Evolutionary conservation across 2,888 invertebrate genomes (phyloP), one percentile per base, ranked within the genome.

Genomic region (Allophyes oxyacanthae): DNA sequence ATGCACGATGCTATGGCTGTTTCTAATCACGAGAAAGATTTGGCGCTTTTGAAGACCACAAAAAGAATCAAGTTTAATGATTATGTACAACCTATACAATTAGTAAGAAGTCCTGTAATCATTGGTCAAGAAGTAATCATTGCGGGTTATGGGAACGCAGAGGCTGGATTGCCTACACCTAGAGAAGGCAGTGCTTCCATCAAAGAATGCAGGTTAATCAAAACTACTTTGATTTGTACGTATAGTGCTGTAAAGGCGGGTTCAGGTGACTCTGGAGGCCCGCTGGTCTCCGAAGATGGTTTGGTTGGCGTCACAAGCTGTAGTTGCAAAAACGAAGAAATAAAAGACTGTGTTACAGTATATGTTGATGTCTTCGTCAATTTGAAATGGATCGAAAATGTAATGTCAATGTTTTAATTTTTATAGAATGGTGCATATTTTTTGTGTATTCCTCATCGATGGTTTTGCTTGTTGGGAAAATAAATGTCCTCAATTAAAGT

Each of bases 231-330:
- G 1, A 34, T 83, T 7, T 82, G 81, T 55, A 72, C 82, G 0
- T 13, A 45, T 0, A 53, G 60, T 14, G 14, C 30, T 0, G 77
- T 68, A 1, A 64, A 69, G 14, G 69, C 72, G 0, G 81, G 73
- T 0, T 0, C 14, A 0, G 81, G 80, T 0, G 82, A 83, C 45
- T 82, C 82, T 0, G 83, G 82, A 5, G 82, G 82, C 0, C 48
- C 83, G 0, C 15, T 83, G 20, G 44, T 72, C 0, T 70, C 66
- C 0, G 59, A 56, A 4, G 68, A 66, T 6, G 50, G 25, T 3
- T 63, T 83, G 28, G 44, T 75, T 2, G 82, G 82, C 2, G 71
- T 83, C 0, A 75, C 60, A 4, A 75, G 79, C 0, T 51, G 53
- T 0, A 66, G 75, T 40, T 78, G 77, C 33, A 9, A 0, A 0